These are phyloP conservation scores for Diphyllodes magnificus DNA, from an alignment of 2,113 vertebrate genomes.

Conservation along the genomic window DNA sequence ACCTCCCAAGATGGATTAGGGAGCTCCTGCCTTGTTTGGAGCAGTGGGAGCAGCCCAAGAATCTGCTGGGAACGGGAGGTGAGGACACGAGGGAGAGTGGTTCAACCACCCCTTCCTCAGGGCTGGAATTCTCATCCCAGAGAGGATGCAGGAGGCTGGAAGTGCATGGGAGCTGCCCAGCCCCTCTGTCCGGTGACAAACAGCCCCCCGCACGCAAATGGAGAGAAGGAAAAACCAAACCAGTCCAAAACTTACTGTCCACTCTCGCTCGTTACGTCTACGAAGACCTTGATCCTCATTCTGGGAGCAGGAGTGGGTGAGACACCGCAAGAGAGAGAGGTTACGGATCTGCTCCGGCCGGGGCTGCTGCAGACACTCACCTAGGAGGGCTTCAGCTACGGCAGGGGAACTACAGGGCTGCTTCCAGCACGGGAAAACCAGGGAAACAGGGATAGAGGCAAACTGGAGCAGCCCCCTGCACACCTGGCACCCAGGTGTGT, in stretches of 20 bases:
- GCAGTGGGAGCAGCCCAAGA: background rate
- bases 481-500: rapidly evolving
- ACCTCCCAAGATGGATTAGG: slow-evolving; percentile 69
- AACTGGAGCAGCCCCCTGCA: background rate
- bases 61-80: background rate
- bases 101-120: background rate
- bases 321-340: slow-evolving; percentile 56
- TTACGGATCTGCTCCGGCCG: background rate
- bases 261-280: slow-evolving; percentile 82
- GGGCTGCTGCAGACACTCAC: background rate
- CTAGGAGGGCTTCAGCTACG: background rate
- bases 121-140: background rate
- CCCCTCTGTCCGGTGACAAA: background rate
- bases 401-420: slow-evolving; percentile 24
- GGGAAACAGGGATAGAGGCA: background rate
- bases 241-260: slow-evolving; percentile 72
- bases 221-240: slow-evolving; percentile 2
- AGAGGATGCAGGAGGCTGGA: background rate
- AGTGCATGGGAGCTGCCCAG: background rate
- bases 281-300: slow-evolving; percentile 81
- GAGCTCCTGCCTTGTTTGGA: background rate
- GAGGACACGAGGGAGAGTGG: background rate
- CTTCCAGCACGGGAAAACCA: slow-evolving; percentile 1
- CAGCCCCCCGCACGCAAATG: background rate
- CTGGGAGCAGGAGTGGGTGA: slow-evolving; percentile 67